Conservation (phyloP, 1,140 invertebrate genomes). For the Dreissena rostriformis region DNA sequence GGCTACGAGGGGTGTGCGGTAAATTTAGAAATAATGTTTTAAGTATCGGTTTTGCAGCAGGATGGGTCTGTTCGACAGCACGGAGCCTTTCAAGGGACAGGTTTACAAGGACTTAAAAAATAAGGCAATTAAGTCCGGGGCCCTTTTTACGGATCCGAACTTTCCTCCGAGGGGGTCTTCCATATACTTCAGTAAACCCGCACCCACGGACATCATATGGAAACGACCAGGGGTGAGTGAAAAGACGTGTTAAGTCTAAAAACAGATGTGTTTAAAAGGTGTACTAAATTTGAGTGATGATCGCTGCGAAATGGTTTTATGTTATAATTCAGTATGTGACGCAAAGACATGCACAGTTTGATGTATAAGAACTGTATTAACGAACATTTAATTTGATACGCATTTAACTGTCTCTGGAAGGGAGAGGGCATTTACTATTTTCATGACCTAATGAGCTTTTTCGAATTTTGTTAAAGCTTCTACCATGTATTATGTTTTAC, state of each 20-base stretch:
- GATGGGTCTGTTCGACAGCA: slow-evolving; percentile 51
- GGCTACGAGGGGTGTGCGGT: too few relatives aligned
- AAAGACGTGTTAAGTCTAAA: too few relatives aligned
- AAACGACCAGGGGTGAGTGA: slow-evolving; percentile 81
- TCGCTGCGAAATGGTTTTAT: neutral
- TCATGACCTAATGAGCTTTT: too few relatives aligned
- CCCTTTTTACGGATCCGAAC: slow-evolving; percentile 82
- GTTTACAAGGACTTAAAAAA: slow-evolving; percentile 77
- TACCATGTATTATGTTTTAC: too few relatives aligned
- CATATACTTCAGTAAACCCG: slow-evolving; percentile 78
- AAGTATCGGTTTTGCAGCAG: slow-evolving; percentile 19
- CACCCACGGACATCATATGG: slow-evolving; percentile 80
- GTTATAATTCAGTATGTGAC: neutral
- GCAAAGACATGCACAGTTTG: neutral
- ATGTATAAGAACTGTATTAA: neutral
- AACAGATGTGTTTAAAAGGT: neutral
- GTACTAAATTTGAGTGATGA: neutral
- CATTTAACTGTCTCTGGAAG: neutral
- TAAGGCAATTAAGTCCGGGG: slow-evolving; percentile 73
- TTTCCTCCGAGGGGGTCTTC: slow-evolving; percentile 82
- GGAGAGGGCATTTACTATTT: too few relatives aligned
- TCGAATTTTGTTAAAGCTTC: too few relatives aligned
- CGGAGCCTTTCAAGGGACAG: slow-evolving; percentile 78
- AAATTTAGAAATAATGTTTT: neutral
- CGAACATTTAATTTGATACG: neutral